Evolutionary conservation across 2,888 invertebrate genomes (phyloP).

Genomic region (Dilophus febrilis): DNA sequence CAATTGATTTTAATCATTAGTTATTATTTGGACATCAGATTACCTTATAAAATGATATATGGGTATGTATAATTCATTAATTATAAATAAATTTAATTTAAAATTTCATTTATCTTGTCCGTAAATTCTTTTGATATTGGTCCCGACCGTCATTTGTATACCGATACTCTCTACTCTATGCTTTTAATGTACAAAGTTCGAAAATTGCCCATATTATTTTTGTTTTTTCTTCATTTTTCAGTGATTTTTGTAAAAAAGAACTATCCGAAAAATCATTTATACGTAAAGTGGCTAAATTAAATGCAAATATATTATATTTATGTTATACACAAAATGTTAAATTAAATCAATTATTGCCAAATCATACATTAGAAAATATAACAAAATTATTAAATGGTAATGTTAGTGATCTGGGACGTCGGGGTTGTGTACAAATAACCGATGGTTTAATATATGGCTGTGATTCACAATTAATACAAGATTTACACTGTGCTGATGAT

Average conservation of each 20-base stretch:
- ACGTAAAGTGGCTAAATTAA: conserved; percentile 56
- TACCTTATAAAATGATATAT: conserved; percentile 58
- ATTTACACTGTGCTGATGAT: conserved; percentile 43
- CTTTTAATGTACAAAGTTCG: too few relatives aligned
- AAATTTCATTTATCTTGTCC: conserved; percentile 1
- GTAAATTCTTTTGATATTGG: too few relatives aligned
- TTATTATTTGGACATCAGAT: conserved; percentile 62
- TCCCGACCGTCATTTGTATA: too few relatives aligned
- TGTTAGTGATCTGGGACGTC: conserved; percentile 51
- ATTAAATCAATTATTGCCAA: conserved; percentile 41
- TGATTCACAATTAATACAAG: conserved; percentile 43
- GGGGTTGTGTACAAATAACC: conserved; percentile 41
- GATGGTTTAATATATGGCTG: conserved; percentile 32
- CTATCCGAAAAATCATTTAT: conserved; percentile 55
- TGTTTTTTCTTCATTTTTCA: too few relatives aligned
- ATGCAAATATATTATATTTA: conserved; percentile 61
- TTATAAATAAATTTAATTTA: too few relatives aligned
- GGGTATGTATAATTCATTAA: conserved; percentile 34
- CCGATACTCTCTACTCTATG: too few relatives aligned
- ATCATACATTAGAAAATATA: conserved; percentile 55
- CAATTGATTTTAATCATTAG: conserved; percentile 70
- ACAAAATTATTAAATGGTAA: conserved; percentile 48
- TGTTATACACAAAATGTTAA: conserved; percentile 62
- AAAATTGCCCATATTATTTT: too few relatives aligned
- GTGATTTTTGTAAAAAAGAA: conserved; percentile 64